These are phyloP conservation scores for Spilarctia lutea DNA, from an alignment of 2,888 invertebrate genomes.

Conservation along the genomic window DNA sequence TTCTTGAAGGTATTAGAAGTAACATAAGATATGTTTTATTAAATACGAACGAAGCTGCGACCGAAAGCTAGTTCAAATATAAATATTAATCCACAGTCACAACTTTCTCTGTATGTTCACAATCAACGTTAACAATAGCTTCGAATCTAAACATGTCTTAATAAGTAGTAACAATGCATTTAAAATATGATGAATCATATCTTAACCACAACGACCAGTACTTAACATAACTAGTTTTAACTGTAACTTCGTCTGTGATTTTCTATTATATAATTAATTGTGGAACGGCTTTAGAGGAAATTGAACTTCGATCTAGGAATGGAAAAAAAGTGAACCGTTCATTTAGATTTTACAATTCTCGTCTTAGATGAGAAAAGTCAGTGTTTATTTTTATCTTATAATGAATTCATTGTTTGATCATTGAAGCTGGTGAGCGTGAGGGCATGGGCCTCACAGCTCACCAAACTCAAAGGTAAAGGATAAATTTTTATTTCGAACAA, in stretches of 20 bases:
- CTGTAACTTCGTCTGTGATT: not conserved
- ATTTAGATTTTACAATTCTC: not conserved
- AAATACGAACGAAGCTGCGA: no score
- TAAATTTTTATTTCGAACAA: no score
- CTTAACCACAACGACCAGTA: constrained; percentile 31
- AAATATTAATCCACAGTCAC: not conserved
- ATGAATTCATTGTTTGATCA: not conserved
- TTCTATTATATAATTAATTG: not conserved
- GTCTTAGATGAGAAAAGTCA: no score
- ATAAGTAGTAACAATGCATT: constrained; percentile 42
- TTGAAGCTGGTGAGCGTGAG: not conserved
- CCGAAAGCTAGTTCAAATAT: constrained; percentile 4
- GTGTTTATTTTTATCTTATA: not conserved
- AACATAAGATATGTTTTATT: no score
- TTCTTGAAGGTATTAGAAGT: no score
- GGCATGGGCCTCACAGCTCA: no score
- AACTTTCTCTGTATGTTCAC: constrained; percentile 12
- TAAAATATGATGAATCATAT: constrained; percentile 41
- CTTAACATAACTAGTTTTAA: constrained; percentile 3
- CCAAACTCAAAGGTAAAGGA: not conserved
- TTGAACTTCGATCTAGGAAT: not conserved
- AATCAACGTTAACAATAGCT: constrained; percentile 43
- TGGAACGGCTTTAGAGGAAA: not conserved
- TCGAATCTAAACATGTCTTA: constrained; percentile 41
- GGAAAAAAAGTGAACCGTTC: not conserved